phyloP scores from a whole-genome alignment of 2,113 vertebrate species.

The Microtus oregoni region DNA sequence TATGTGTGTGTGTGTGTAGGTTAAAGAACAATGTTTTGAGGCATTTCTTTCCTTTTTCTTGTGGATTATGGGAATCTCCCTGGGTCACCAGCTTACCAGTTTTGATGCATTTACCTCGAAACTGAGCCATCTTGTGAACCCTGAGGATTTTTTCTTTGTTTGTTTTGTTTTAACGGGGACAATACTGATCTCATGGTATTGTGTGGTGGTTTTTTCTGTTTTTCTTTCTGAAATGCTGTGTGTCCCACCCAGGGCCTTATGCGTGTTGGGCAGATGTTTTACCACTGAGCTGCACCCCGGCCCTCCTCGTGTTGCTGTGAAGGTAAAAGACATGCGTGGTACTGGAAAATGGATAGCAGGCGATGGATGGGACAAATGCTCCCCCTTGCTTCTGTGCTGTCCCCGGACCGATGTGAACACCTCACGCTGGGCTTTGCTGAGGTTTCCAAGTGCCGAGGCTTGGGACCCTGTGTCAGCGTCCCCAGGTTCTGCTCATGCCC shows the following conservation, averaged over 20 bases:
- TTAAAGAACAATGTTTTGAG: neutral
- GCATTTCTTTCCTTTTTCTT: neutral
- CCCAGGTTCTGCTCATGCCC: neutral
- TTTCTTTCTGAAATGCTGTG: neutral
- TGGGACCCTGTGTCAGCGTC: neutral
- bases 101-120: neutral
- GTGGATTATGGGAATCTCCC: neutral
- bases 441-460: no score
- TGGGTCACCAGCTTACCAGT: neutral
- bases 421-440: neutral
- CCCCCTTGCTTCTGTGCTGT: neutral
- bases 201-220: neutral
- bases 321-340: neutral
- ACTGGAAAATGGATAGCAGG: neutral
- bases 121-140: neutral
- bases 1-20: neutral
- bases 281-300: neutral
- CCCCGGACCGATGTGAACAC: neutral
- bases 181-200: neutral
- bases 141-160: neutral
- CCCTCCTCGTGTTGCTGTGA: neutral
- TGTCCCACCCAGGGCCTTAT: neutral
- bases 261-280: neutral
- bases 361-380: neutral
- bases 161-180: neutral